A percentile compares a stretch with the other conserved stretches of the same genome.
phyloP scores from a whole-genome alignment of 1,140 invertebrate genomes.

The Bombus haemorrhoidalis region DNA sequence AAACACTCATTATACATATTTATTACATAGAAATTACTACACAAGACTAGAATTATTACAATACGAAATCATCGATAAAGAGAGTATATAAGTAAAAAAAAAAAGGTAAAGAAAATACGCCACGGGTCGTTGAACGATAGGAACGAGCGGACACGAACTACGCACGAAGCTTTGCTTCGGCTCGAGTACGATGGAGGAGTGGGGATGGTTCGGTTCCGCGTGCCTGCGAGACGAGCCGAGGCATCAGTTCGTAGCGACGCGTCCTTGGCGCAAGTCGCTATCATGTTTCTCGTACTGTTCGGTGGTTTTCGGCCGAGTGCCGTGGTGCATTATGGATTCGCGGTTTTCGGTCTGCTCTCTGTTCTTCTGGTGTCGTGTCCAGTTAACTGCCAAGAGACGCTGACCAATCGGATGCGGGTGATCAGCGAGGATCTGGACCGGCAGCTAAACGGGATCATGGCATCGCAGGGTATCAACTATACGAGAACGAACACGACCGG shows the following conservation, averaged over 20 bases:
- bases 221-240: slow-evolving; percentile 11
- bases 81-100: neutral
- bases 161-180: neutral
- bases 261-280: slow-evolving; percentile 73
- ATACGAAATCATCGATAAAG: neutral
- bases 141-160: slow-evolving; percentile 14
- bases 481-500: slow-evolving; percentile 76
- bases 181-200: neutral
- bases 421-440: slow-evolving; percentile 81
- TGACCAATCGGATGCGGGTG: slow-evolving; percentile 58
- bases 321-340: slow-evolving; percentile 35
- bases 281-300: slow-evolving; percentile 45
- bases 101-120: neutral
- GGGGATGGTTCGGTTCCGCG: slow-evolving; percentile 58
- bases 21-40: too few relatives aligned
- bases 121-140: neutral
- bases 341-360: slow-evolving; percentile 12
- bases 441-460: slow-evolving; percentile 80
- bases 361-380: slow-evolving; percentile 42
- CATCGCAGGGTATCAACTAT: slow-evolving; percentile 79
- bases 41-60: too few relatives aligned
- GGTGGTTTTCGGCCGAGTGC: slow-evolving; percentile 11
- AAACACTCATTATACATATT: too few relatives aligned
- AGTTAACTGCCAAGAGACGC: slow-evolving; percentile 50
- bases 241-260: slow-evolving; percentile 74